Conservation (phyloP, 2,113 vertebrate species). For the Cochlearius cochlearius region DNA sequence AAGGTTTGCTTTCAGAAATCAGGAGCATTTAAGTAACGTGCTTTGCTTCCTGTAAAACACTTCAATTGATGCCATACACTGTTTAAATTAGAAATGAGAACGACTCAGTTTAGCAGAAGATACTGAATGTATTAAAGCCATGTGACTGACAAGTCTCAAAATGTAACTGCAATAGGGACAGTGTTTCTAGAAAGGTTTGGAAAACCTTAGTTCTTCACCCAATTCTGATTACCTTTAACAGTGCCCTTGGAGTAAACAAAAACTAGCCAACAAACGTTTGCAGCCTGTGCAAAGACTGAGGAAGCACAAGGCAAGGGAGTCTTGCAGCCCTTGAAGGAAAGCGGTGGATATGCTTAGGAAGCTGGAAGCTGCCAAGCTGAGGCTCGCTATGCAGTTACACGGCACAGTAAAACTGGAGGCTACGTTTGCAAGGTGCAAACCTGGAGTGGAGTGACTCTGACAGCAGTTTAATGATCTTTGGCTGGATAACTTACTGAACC, state of each 20-base stretch:
- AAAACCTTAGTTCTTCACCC: neutral
- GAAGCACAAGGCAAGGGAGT: neutral
- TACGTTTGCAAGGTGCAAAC: neutral
- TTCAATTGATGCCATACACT: neutral
- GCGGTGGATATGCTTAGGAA: neutral
- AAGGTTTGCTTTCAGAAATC: neutral
- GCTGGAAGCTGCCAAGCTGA: neutral
- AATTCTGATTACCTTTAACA: neutral
- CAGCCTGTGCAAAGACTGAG: neutral
- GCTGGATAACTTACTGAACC: neutral
- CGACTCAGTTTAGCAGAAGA: neutral
- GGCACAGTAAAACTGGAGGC: neutral
- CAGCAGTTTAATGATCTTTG: neutral
- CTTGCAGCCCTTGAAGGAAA: neutral
- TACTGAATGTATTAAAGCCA: neutral
- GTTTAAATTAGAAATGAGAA: neutral
- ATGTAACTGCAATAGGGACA: neutral
- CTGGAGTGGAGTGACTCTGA: neutral
- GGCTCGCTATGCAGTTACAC: neutral
- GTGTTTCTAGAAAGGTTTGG: neutral
- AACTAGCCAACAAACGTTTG: neutral
- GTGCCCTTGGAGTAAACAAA: neutral
- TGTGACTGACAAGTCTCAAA: neutral
- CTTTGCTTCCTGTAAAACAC: neutral
- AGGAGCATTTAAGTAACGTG: neutral